Percentiles rank a stretch among this genome's conserved stretches.
Evolutionary conservation across 1,140 invertebrate species (phyloP).

Genomic region (Lamellibrachia luymesi): DNA sequence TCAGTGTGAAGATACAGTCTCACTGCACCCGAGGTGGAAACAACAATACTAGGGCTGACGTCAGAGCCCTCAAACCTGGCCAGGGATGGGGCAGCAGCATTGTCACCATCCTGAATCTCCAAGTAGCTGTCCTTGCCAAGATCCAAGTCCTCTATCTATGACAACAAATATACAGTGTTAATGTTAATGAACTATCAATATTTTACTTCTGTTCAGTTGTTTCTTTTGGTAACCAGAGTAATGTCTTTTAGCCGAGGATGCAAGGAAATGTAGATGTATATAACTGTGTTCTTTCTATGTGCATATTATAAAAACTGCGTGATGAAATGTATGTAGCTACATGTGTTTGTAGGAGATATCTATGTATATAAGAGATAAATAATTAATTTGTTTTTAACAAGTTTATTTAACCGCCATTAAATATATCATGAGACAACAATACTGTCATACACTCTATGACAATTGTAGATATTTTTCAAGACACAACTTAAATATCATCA

Average conservation of each 20-base stretch:
- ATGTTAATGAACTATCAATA: not conserved
- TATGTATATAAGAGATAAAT: not conserved
- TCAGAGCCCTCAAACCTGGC: not conserved
- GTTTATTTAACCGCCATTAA: no score
- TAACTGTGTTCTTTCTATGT: not conserved
- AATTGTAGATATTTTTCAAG: no score
- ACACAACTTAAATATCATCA: no score
- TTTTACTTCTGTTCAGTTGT: not conserved
- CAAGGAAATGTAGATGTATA: not conserved
- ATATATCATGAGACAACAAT: no score
- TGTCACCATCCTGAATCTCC: constrained; percentile 11
- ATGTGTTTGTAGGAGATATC: not conserved
- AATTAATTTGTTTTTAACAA: not conserved
- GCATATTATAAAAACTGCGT: not conserved
- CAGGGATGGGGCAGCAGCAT: not conserved
- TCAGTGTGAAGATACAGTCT: not conserved
- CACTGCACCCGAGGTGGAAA: not conserved
- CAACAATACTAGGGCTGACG: not conserved
- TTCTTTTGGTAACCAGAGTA: not conserved
- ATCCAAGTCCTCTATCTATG: not conserved
- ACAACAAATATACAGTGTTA: not conserved
- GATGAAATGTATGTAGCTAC: not conserved
- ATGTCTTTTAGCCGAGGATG: not conserved
- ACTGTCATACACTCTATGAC: no score
- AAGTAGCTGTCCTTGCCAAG: not conserved